These are phyloP conservation scores for Ctenopoma multispine DNA, from an alignment of 2,797 vertebrate genomes.

Conservation along the genomic window DNA sequence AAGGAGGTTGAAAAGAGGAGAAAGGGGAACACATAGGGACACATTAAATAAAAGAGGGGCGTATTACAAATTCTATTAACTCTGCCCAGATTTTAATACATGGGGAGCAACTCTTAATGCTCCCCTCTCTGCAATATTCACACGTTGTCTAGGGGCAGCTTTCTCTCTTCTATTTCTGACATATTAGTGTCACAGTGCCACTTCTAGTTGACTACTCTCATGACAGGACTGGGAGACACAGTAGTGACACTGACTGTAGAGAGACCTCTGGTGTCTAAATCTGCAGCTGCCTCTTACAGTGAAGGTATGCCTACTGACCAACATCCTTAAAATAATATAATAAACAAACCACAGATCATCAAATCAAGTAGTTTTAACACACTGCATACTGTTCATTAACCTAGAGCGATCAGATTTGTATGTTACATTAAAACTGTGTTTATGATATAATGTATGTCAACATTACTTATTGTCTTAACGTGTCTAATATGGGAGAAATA, in stretches of 20 bases:
- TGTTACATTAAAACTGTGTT: not conserved
- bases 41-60: slow-evolving; percentile 15
- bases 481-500: not conserved
- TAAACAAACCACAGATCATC: slow-evolving; percentile 9
- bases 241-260: not conserved
- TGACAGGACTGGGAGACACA: not conserved
- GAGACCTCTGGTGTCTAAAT: slow-evolving; percentile 64
- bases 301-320: not conserved
- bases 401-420: slow-evolving; percentile 2
- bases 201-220: not conserved
- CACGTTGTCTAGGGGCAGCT: not conserved
- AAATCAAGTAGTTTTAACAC: not conserved
- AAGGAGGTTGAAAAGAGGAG: slow-evolving; percentile 30
- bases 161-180: slow-evolving; percentile 20
- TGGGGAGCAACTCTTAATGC: not conserved
- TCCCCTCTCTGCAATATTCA: slow-evolving; percentile 21
- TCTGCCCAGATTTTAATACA: slow-evolving; percentile 18
- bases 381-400: not conserved
- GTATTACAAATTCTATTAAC: slow-evolving; percentile 17
- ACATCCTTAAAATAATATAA: slow-evolving; percentile 3
- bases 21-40: not conserved
- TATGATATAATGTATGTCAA: not conserved
- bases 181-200: slow-evolving; percentile 14
- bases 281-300: slow-evolving; percentile 23
- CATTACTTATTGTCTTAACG: not conserved